phyloP scores from a whole-genome alignment of 2,888 invertebrate species.

The Hypsopygia costalis region DNA sequence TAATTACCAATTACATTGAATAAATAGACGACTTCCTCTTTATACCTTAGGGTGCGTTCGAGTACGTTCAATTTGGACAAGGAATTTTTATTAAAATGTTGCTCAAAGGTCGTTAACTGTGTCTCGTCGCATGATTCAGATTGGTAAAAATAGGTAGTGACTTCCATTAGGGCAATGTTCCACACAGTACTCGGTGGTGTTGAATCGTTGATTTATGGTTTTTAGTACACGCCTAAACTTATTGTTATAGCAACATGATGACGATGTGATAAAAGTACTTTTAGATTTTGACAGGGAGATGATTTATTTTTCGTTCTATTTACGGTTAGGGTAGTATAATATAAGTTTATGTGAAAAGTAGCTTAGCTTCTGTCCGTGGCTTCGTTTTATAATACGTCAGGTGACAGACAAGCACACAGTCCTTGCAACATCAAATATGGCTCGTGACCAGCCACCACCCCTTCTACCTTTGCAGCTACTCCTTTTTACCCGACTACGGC shows the following conservation, averaged over 20 bases:
- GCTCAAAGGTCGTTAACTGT: conserved; percentile 15
- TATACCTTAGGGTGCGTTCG: conserved; percentile 27
- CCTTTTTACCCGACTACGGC: too few relatives aligned
- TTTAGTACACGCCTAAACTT: conserved; percentile 5
- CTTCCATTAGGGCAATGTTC: conserved; percentile 4
- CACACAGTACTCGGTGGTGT: neutral
- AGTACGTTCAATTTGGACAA: conserved; percentile 8
- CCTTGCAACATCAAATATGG: too few relatives aligned
- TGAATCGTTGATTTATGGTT: neutral
- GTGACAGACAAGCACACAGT: too few relatives aligned
- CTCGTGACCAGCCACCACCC: too few relatives aligned
- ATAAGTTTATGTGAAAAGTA: too few relatives aligned
- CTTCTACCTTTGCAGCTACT: too few relatives aligned
- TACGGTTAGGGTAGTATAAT: too few relatives aligned
- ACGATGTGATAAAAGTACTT: too few relatives aligned
- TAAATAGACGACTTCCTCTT: conserved; percentile 34
- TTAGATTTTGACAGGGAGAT: too few relatives aligned
- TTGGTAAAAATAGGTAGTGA: neutral
- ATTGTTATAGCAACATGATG: conserved; percentile 1
- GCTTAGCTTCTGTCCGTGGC: too few relatives aligned
- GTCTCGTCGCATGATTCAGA: conserved; percentile 3
- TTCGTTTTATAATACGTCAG: too few relatives aligned
- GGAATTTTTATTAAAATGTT: conserved; percentile 3
- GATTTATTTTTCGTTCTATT: too few relatives aligned
- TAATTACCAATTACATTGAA: conserved; percentile 16